These are phyloP conservation scores for Drosophila repleta DNA, from an alignment of 1,140 invertebrate genomes.

Conservation along the genomic window DNA sequence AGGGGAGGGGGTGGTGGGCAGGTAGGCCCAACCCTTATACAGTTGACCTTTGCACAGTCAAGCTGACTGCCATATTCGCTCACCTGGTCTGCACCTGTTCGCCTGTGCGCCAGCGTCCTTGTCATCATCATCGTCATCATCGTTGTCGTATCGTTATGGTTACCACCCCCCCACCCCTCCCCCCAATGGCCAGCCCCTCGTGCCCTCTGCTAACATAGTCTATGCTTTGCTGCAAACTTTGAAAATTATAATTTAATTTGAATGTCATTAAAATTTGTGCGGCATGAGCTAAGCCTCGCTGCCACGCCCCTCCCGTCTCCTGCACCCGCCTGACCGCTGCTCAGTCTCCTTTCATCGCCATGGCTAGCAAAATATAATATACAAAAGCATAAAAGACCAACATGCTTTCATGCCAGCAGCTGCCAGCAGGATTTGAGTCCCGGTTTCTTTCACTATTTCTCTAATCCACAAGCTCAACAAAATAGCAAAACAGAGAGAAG, in stretches of 20 bases:
- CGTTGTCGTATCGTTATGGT: conserved; percentile 31
- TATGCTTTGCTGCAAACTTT: conserved; percentile 58
- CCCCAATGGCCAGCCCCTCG: not conserved
- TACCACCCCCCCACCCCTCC: not conserved
- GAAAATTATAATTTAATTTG: conserved; percentile 81
- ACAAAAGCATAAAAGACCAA: conserved; percentile 19
- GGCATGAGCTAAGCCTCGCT: conserved; percentile 28
- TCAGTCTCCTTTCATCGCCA: conserved; percentile 7
- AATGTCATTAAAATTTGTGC: conserved; percentile 79
- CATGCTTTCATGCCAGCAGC: not conserved
- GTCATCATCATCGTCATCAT: conserved; percentile 47
- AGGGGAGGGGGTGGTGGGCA: not conserved
- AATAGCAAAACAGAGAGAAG: too few relatives aligned
- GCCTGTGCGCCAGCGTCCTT: conserved; percentile 67
- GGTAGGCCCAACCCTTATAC: conserved; percentile 43
- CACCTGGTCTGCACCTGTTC: conserved; percentile 14
- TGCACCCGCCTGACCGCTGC: not conserved
- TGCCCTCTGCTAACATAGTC: not conserved
- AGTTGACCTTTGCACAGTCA: conserved; percentile 49
- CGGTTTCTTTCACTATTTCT: too few relatives aligned
- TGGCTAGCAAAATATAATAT: not conserved
- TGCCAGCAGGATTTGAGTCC: not conserved
- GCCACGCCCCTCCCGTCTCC: not conserved
- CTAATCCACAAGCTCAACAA: too few relatives aligned
- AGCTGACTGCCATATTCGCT: conserved; percentile 14